Base-by-base conservation (phyloP, 2,797 vertebrate species). In the Enteromius afrohamiltoni region DNA sequence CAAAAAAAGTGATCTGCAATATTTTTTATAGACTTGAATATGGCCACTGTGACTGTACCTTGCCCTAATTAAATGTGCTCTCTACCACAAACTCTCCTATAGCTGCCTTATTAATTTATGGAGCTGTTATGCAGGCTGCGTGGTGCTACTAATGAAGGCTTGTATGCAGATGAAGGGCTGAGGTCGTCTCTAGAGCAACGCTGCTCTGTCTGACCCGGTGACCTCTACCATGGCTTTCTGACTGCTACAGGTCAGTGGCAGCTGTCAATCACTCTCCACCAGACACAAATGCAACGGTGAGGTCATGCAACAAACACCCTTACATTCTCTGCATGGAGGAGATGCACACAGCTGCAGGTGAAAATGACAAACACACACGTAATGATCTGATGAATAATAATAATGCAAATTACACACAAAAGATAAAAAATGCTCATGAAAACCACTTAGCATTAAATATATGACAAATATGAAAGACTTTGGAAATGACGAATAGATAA, bases 131-230 rank as follows among this genome's bases (percentile, higher is more conserved):
- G 92, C 93, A 94, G 92, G 92, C 91, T 91, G 90, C 91, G 91
- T 92, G 90, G 91, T 90, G 90, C 88, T 70, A 88, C 95, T 95
- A 95, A 95, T 95, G 94, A 95, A 95, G 93, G 91, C 76, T 93
- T 91, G 93, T 93, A 95, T 95, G 94, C 93, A 95, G 94, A 95
- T 95, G 91, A 95, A 92, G 94, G 93, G 77, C 93, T 89, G 90
- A 94, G 94, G 94, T 95, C 91, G 86, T 91, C 92, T 94, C 94
- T 91, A 91, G 91, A 92, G 93, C 91, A 93, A 93, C 94, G 91
- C 78, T 68, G 70, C 69, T 70, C 84, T 16, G 51, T 81, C 58
- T 90, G 93, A 95, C 95, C 94, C 89, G 87, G 80, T 79, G 89
- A 93, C 93, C 94, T 93, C 17, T 80, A 91, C 91, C 90, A 88